Evolutionary conservation across 2,797 vertebrate genomes (phyloP).

Genomic region (Pachyuromys duprasi): DNA sequence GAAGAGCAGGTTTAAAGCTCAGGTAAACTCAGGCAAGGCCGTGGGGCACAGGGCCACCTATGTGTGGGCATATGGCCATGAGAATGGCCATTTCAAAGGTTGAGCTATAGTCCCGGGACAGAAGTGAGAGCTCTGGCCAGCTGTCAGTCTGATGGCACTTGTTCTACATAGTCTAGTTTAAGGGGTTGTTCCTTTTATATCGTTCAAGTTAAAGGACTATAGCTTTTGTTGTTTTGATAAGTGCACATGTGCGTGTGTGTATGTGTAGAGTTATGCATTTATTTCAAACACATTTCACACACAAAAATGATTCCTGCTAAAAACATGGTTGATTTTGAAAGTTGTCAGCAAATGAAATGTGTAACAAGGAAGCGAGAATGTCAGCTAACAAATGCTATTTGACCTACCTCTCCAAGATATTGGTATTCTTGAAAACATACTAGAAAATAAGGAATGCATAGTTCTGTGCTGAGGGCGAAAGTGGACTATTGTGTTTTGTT

Average conservation of each 20-base stretch:
- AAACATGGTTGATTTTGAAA: slow-evolving; percentile 56
- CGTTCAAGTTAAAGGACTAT: neutral
- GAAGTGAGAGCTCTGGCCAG: neutral
- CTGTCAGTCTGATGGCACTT: neutral
- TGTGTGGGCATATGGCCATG: neutral
- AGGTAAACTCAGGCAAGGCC: neutral
- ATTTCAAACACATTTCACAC: slow-evolving; percentile 67
- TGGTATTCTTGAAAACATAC: slow-evolving; percentile 37
- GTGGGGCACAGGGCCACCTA: neutral
- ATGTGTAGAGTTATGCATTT: slow-evolving; percentile 63
- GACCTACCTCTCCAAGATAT: neutral
- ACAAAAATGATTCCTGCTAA: slow-evolving; percentile 44
- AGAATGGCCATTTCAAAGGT: neutral
- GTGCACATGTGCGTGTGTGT: slow-evolving; percentile 42
- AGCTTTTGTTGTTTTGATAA: neutral
- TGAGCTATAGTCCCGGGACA: neutral
- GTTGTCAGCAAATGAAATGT: slow-evolving; percentile 43
- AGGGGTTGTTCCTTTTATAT: neutral
- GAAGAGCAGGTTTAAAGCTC: neutral
- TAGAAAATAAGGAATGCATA: slow-evolving; percentile 16
- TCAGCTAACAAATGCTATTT: neutral
- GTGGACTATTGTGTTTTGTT: slow-evolving; percentile 56
- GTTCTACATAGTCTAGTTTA: neutral
- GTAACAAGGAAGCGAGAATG: slow-evolving; percentile 42
- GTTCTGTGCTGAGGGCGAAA: neutral